Evolutionary conservation across 2,113 vertebrate species (phyloP).

Genomic region (Fulmarus glacialis): DNA sequence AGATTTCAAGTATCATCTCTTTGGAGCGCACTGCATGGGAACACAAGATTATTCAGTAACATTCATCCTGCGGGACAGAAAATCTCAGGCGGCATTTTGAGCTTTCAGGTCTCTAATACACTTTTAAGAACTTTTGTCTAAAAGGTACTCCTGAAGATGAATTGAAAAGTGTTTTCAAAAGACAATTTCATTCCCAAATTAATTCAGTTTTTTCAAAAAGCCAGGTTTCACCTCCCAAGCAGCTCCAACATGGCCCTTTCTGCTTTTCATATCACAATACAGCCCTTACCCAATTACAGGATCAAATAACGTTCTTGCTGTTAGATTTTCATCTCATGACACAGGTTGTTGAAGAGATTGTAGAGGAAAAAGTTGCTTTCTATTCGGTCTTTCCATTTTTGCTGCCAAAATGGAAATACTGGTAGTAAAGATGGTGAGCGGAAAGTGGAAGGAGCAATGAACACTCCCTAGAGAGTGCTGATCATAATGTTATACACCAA

Average conservation of each 20-base stretch:
- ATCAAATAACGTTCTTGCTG: rapidly evolving
- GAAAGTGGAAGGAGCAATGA: not conserved
- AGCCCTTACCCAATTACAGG: not conserved
- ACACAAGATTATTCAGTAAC: not conserved
- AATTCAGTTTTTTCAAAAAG: not conserved
- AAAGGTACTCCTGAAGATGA: not conserved
- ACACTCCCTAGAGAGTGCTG: not conserved
- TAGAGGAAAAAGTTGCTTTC: not conserved
- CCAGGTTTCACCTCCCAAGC: not conserved
- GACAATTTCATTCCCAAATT: not conserved
- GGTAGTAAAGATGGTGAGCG: not conserved
- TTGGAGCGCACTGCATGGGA: not conserved
- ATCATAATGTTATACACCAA: not conserved
- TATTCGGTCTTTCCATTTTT: not conserved
- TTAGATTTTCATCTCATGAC: rapidly evolving
- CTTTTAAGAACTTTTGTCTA: not conserved
- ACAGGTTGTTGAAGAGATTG: not conserved
- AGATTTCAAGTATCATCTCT: not conserved
- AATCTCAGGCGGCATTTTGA: not conserved
- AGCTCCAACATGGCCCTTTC: not conserved
- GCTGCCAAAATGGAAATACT: not conserved
- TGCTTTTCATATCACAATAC: rapidly evolving
- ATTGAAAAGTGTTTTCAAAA: not conserved
- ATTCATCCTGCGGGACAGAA: not conserved
- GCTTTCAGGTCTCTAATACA: not conserved